These are phyloP conservation scores for Ophion obscuratus DNA, from an alignment of 2,888 invertebrate genomes.

Conservation along the genomic window DNA sequence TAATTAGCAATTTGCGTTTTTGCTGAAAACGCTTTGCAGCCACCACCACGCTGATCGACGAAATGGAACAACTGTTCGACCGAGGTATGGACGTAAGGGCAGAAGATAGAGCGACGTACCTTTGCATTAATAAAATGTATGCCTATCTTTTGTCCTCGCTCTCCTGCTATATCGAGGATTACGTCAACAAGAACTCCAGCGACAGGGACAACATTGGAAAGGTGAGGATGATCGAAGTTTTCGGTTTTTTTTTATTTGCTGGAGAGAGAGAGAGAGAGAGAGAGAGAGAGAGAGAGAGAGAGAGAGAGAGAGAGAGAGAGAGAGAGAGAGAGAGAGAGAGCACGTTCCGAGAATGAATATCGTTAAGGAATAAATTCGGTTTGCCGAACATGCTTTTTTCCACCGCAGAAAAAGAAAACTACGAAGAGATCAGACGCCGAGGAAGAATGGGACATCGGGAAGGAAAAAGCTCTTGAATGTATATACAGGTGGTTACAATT, in stretches of 20 bases:
- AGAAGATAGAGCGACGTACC: conserved; percentile 71
- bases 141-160: conserved; percentile 78
- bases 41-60: conserved; percentile 71
- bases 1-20: neutral
- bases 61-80: conserved; percentile 74
- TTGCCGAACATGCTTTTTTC: neutral
- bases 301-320: neutral
- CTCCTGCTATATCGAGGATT: conserved; percentile 76
- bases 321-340: neutral
- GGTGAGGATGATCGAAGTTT: conserved; percentile 62
- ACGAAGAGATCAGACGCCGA: conserved; percentile 83
- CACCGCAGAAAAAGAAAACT: conserved; percentile 77
- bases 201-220: conserved; percentile 70
- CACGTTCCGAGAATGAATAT: neutral
- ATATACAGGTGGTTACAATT: conserved; percentile 89
- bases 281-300: neutral
- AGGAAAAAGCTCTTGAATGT: conserved; percentile 88
- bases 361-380: neutral
- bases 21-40: conserved; percentile 56
- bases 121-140: conserved; percentile 79
- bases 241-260: neutral
- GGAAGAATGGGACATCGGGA: conserved; percentile 89
- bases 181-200: conserved; percentile 66
- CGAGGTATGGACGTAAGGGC: conserved; percentile 65
- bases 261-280: neutral